Conservation (phyloP, 64 coral and sea anemone species). For the Porites lutea region DNA sequence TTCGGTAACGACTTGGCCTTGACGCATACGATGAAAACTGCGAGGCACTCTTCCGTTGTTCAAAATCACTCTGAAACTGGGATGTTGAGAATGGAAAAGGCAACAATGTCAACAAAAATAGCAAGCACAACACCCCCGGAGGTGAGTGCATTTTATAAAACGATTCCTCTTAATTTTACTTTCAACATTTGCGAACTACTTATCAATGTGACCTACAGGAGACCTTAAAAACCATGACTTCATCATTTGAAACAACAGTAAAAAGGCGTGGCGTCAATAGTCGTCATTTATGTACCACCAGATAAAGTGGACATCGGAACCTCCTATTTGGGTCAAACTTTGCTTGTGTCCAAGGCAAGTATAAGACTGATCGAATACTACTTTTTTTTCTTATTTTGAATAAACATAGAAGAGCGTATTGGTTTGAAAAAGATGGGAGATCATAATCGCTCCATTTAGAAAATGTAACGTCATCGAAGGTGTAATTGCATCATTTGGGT, state of each 20-base stretch:
- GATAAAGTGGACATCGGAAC: not conserved
- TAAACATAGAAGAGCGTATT: not conserved
- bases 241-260: not conserved
- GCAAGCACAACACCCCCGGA: not conserved
- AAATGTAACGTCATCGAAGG: no score
- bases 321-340: slow-evolving; percentile 1
- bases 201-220: not conserved
- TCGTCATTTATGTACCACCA: not conserved
- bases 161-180: not conserved
- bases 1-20: not conserved
- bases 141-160: not conserved
- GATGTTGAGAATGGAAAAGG: not conserved
- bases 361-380: not conserved
- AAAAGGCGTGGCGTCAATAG: not conserved
- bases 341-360: not conserved
- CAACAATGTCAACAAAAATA: not conserved
- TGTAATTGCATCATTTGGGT: no score
- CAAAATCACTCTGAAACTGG: not conserved
- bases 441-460: no score
- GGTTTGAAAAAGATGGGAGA: no score
- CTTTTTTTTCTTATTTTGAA: no score
- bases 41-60: not conserved
- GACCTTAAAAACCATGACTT: not conserved
- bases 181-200: not conserved
- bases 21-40: not conserved